Percentiles rank a stretch among this genome's conserved stretches.
These are phyloP conservation scores for Anas georgica DNA, from an alignment of 2,797 vertebrate genomes.

Conservation along the genomic window DNA sequence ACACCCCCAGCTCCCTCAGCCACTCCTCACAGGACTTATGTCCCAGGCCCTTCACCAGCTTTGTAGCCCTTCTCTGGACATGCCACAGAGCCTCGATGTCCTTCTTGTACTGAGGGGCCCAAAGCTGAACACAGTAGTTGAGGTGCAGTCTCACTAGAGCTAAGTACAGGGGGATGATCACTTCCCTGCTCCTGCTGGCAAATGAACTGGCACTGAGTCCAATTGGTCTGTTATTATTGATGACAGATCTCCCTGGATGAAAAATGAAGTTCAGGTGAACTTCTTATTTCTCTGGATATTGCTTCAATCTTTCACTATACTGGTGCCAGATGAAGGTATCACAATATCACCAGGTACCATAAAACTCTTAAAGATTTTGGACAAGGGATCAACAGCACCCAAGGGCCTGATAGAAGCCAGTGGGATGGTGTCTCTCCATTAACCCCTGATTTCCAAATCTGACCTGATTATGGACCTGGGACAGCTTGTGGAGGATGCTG, in stretches of 20 bases:
- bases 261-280: background rate
- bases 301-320: background rate
- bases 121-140: too few species aligned
- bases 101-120: too few species aligned
- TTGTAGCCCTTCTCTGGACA: too few species aligned
- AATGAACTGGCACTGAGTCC: background rate
- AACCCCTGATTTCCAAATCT: background rate
- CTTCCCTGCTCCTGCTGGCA: too few species aligned
- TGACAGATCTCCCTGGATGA: background rate
- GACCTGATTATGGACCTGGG: background rate
- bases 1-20: too few species aligned
- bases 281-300: background rate
- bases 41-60: too few species aligned
- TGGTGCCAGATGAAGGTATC: background rate
- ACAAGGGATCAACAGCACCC: background rate
- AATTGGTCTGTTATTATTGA: background rate
- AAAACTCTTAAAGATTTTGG: background rate
- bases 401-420: background rate
- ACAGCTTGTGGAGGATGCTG: background rate
- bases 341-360: background rate
- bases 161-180: too few species aligned
- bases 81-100: too few species aligned
- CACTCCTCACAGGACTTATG: too few species aligned
- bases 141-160: too few species aligned
- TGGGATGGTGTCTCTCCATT: background rate